These are phyloP conservation scores for Manacus vitellinus DNA, from an alignment of 2,113 vertebrate species.

Conservation along the genomic window DNA sequence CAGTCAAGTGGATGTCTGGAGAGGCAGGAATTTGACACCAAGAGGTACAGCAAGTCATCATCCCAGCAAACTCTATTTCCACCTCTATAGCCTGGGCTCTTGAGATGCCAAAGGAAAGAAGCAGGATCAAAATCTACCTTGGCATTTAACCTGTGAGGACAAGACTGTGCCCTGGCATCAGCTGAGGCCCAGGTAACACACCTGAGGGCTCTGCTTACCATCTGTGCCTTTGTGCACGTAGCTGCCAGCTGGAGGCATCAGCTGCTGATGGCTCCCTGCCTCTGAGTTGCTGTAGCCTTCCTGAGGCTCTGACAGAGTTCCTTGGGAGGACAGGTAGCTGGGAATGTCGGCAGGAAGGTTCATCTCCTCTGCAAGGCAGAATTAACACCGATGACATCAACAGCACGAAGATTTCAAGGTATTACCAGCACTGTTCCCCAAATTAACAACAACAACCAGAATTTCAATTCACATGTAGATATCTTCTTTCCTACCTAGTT, in stretches of 20 bases:
- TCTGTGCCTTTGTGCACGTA: conserved; percentile 88
- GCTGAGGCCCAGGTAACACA: neutral
- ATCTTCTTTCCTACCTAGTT: neutral
- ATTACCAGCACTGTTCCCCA: neutral
- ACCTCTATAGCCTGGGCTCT: neutral
- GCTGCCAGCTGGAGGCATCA: conserved; percentile 89
- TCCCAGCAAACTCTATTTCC: neutral
- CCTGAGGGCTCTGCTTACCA: conserved; percentile 66
- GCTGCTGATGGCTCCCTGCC: conserved; percentile 95
- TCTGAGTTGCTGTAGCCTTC: conserved; percentile 96
- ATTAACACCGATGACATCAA: neutral
- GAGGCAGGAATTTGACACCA: neutral
- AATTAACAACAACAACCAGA: neutral
- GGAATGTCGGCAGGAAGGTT: conserved; percentile 95
- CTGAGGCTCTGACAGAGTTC: conserved; percentile 93
- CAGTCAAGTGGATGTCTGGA: neutral
- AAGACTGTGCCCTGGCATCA: neutral
- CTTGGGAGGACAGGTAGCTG: conserved; percentile 96
- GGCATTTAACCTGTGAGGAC: neutral
- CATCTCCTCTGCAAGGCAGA: conserved; percentile 86
- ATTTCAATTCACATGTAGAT: neutral
- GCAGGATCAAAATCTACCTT: neutral
- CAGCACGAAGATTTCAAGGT: neutral
- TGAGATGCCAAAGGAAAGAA: neutral
- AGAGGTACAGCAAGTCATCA: neutral